phyloP scores from a whole-genome alignment of 2,113 vertebrate species.

The Ploceus nigricollis region DNA sequence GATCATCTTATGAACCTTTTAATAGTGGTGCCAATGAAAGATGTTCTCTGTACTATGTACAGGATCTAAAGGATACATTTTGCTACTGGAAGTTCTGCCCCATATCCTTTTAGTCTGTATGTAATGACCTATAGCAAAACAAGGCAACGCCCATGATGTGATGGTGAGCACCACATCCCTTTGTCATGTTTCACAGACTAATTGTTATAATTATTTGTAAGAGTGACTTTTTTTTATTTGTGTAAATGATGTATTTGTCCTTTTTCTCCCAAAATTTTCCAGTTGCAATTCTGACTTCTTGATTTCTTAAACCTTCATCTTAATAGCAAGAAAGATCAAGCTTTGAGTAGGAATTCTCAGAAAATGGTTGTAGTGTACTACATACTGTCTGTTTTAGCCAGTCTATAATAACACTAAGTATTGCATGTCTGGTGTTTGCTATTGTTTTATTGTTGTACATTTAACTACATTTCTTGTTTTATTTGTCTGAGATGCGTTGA shows the following conservation, averaged over 20 bases:
- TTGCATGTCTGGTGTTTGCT: neutral
- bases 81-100: neutral
- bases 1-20: neutral
- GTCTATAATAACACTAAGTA: neutral
- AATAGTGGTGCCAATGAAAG: neutral
- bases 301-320: neutral
- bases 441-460: neutral
- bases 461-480: neutral
- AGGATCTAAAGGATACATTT: neutral
- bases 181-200: neutral
- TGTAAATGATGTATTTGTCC: neutral
- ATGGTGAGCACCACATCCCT: neutral
- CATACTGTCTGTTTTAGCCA: neutral
- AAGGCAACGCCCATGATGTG: neutral
- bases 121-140: neutral
- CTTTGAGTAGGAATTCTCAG: neutral
- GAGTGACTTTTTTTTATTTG: neutral
- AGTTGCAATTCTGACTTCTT: neutral
- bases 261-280: neutral
- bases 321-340: neutral
- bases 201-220: neutral
- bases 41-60: neutral
- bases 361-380: neutral
- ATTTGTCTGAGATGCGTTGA: neutral
- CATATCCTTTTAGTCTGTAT: neutral